A percentile compares a stretch with the other conserved stretches of the same genome.
Conservation (phyloP, 2,797 vertebrate genomes). For the Coregonus sp. region DNA sequence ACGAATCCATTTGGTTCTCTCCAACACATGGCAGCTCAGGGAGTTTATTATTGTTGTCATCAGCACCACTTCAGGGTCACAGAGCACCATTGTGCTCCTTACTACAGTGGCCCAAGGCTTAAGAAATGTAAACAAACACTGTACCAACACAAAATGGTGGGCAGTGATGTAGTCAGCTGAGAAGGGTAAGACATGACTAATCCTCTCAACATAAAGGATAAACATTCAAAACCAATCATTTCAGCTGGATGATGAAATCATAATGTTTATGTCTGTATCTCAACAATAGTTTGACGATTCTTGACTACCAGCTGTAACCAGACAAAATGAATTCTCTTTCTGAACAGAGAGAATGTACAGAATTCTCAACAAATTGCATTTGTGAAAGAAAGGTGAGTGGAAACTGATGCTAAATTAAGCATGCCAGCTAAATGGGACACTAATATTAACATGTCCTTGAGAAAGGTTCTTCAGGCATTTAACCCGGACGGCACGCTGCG, state of each 20-base stretch:
- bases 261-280: not conserved
- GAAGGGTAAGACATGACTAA: not conserved
- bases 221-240: not conserved
- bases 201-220: slow-evolving; percentile 4
- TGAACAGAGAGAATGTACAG: not conserved
- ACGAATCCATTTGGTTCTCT: not conserved
- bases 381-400: not conserved
- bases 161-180: not conserved
- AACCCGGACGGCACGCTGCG: not conserved
- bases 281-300: not conserved
- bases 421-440: too few species aligned
- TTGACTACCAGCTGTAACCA: not conserved
- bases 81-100: not conserved
- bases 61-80: not conserved
- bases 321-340: not conserved
- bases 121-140: not conserved
- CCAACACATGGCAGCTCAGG: not conserved
- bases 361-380: not conserved
- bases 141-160: not conserved
- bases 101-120: not conserved
- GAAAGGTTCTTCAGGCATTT: not conserved
- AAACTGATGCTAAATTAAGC: not conserved
- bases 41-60: slow-evolving; percentile 1
- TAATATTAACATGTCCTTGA: not conserved
- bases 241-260: slow-evolving; percentile 1